Percentiles rank a stretch among this genome's conserved stretches.
phyloP scores from a whole-genome alignment of 2,888 invertebrate species.

The Ashinkailepas kermadecensis region DNA sequence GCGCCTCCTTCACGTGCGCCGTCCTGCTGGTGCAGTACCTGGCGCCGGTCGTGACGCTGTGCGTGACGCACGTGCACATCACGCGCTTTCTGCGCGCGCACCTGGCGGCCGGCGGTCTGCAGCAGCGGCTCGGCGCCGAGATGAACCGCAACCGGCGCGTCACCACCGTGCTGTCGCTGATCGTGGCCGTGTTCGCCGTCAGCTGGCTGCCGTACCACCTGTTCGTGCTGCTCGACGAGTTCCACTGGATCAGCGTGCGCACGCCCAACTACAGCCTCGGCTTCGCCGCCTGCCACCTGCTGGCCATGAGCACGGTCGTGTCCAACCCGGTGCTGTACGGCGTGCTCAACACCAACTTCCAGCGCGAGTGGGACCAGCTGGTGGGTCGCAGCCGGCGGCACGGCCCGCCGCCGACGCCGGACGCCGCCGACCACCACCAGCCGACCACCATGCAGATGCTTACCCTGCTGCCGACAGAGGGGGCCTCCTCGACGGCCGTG shows the following conservation, averaged over 20 bases:
- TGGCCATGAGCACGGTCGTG: constrained; percentile 52
- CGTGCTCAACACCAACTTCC: constrained; percentile 54
- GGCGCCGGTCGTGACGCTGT: constrained; percentile 46
- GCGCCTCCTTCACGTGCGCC: constrained; percentile 44
- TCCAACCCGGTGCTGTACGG: constrained; percentile 55
- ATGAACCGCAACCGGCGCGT: constrained; percentile 39
- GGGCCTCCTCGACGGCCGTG: neutral
- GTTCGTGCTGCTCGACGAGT: constrained; percentile 46
- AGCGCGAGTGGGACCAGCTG: constrained; percentile 42
- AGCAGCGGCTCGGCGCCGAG: constrained; percentile 30
- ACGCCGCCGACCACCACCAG: constrained; percentile 23
- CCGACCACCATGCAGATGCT: neutral
- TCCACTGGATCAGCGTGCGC: constrained; percentile 32
- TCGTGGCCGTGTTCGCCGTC: constrained; percentile 50
- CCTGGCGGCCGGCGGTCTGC: constrained; percentile 34
- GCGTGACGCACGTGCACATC: constrained; percentile 46
- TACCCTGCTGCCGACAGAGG: neutral
- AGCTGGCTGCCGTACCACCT: constrained; percentile 54
- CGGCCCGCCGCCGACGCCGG: too few relatives aligned
- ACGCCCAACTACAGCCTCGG: constrained; percentile 35
- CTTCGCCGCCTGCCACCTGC: constrained; percentile 49
- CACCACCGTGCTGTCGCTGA: constrained; percentile 47
- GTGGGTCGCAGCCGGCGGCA: neutral
- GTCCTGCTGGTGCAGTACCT: constrained; percentile 47
- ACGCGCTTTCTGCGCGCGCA: constrained; percentile 42